Conservation (phyloP, 92 coral and sea anemone species). For the Parazoanthus darwini region DNA sequence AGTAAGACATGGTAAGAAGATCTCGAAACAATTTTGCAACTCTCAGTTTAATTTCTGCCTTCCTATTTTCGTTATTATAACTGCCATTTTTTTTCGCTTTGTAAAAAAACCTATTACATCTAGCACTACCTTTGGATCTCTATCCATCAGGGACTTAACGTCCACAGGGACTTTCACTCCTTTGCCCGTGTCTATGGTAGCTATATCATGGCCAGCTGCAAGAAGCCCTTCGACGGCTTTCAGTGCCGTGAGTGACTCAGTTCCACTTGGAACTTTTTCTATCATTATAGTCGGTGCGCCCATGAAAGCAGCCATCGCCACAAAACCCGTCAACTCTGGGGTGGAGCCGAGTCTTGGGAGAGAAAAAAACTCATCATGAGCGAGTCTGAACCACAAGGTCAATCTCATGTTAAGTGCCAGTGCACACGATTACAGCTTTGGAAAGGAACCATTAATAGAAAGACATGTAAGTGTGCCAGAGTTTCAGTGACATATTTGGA, state of each 20-base stretch:
- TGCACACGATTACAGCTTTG: no score
- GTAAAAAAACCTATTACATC: no score
- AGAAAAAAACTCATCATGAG: neutral
- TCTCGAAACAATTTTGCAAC: no score
- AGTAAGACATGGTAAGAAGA: neutral
- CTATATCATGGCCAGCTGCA: conserved; percentile 43
- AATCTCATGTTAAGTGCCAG: neutral
- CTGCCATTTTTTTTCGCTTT: no score
- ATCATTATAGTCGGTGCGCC: conserved; percentile 87
- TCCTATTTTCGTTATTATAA: no score
- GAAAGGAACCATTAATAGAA: no score
- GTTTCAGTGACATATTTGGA: no score
- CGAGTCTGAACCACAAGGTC: neutral
- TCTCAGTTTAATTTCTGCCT: no score
- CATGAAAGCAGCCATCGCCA: conserved; percentile 71
- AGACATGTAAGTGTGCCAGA: no score
- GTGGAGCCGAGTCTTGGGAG: conserved; percentile 62
- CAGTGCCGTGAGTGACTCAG: conserved; percentile 58
- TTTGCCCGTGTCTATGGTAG: conserved; percentile 35
- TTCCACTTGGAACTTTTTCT: conserved; percentile 69
- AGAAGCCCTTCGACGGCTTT: conserved; percentile 56
- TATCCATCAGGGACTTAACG: conserved; percentile 41
- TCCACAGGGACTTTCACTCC: conserved; percentile 43
- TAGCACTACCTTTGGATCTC: conserved; percentile 34
- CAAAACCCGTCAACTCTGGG: conserved; percentile 59